These are phyloP conservation scores for Cerastoderma edule DNA, from an alignment of 2,888 invertebrate species.

Conservation along the genomic window DNA sequence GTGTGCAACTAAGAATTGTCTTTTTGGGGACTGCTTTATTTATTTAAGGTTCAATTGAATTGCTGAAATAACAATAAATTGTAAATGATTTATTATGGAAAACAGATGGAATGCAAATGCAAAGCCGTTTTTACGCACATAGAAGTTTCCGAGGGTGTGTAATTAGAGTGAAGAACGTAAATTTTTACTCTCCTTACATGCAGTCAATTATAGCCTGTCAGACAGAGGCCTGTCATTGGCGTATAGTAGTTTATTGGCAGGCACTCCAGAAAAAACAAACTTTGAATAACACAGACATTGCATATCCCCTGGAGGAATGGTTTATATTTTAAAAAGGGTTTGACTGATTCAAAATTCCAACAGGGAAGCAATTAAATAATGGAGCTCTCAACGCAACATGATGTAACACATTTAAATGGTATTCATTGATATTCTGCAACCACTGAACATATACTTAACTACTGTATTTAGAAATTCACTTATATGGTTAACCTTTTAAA, in stretches of 20 bases:
- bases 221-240: conserved; percentile 10
- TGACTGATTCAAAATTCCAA: too few relatives aligned
- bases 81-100: conserved; percentile 26
- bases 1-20: conserved; percentile 21
- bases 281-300: too few relatives aligned
- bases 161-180: conserved; percentile 24
- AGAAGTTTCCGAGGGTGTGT: conserved; percentile 14
- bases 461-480: too few relatives aligned
- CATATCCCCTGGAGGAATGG: too few relatives aligned
- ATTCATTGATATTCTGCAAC: too few relatives aligned
- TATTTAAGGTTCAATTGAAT: conserved; percentile 23
- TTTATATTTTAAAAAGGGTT: too few relatives aligned
- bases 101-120: conserved; percentile 18
- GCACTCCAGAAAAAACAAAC: conserved; percentile 14
- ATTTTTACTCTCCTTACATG: conserved; percentile 22
- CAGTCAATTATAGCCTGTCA: conserved; percentile 25
- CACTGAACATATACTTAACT: too few relatives aligned
- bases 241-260: conserved; percentile 21
- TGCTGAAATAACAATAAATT: conserved; percentile 25
- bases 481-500: too few relatives aligned
- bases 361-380: too few relatives aligned
- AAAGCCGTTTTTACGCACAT: conserved; percentile 19
- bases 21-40: conserved; percentile 14
- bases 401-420: too few relatives aligned
- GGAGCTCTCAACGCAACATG: too few relatives aligned